Base-by-base conservation (phyloP, 2,888 invertebrate genomes). In the Opisthograptis luteolata region DNA sequence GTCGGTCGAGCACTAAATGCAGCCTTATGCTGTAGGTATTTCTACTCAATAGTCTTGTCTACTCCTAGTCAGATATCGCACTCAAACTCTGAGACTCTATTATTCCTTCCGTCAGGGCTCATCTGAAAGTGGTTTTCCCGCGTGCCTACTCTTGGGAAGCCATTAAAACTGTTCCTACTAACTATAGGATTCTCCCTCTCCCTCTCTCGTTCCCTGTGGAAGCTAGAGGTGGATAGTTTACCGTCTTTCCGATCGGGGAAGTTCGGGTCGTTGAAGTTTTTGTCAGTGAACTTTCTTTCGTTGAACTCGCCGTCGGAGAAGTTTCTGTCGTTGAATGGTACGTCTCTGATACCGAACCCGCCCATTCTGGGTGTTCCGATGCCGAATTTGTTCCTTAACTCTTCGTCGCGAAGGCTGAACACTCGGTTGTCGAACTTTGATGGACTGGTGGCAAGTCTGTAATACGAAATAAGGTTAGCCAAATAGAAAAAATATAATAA, bases 61-160 rank as follows among this genome's bases (percentile, higher is more conserved):
- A 48, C 41, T 36, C 41, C n/a, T 27, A 14, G 13, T 66, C 62
- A 81, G 60, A 93, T 93, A 78, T 93, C 93, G 73, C 93, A 93
- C 73, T 93, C 93, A 66, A 93, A 93, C 73, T 93, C 93, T 2
- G 93, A 87, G 48, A 93, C 93, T 67, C 93, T 87, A 54, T 91
- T 91, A 66, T 85, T 91, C 20, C 88, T 77, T n/a, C 90, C 89
- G 34, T 90, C 91, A 8, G 88, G 83, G 25, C 84, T 77, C 72
- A 86, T 73, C 63, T 89, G 86, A 49, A 90, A 91, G 47, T 89
- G 88, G 42, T 68, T 76, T 19, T 89, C 88, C 32, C 89, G 81
- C 1, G 84, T 68, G 1, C 85, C 83, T 48, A 90, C 77, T 53
- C 90, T 76, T 3, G 87, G 91, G 58, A 88, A 91, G 4, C 89